phyloP scores from a whole-genome alignment of 2,113 vertebrate species.

The Hyaena hyaena region DNA sequence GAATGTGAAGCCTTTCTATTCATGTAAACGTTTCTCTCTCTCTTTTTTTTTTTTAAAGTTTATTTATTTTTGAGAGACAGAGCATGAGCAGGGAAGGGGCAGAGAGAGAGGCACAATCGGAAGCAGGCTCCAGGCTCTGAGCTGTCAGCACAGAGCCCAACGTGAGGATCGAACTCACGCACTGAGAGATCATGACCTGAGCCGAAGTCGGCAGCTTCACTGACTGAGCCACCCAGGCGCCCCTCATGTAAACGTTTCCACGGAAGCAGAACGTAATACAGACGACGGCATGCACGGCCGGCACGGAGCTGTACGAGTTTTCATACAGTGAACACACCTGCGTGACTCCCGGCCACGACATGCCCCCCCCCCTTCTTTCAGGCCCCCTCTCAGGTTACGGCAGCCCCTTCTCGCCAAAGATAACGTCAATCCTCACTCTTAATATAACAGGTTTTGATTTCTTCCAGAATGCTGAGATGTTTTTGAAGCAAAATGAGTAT shows the following conservation, averaged over 20 bases:
- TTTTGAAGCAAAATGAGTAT: constrained; percentile 89
- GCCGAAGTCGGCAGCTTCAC: too few species aligned
- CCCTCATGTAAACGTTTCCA: not conserved
- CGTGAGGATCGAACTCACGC: too few species aligned
- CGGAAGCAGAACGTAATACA: not conserved
- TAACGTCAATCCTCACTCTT: not conserved
- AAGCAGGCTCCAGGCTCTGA: too few species aligned
- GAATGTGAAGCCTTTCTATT: constrained; percentile 66
- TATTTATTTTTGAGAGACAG: too few species aligned
- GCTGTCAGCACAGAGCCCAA: too few species aligned
- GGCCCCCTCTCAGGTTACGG: not conserved
- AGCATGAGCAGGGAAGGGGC: too few species aligned
- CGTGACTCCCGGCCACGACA: not conserved
- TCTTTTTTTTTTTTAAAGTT: too few species aligned
- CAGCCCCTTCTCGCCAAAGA: not conserved
- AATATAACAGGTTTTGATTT: not conserved
- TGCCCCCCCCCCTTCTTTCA: not conserved
- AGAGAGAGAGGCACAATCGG: too few species aligned
- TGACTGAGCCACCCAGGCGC: too few species aligned
- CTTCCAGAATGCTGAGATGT: constrained; percentile 82
- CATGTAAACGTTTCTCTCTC: not conserved
- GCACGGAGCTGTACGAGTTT: not conserved
- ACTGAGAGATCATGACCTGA: too few species aligned
- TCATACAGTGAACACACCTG: too few species aligned
- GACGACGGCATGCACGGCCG: not conserved